phyloP scores from a whole-genome alignment of 2,797 vertebrate species.

The Geotrypetes seraphini region DNA sequence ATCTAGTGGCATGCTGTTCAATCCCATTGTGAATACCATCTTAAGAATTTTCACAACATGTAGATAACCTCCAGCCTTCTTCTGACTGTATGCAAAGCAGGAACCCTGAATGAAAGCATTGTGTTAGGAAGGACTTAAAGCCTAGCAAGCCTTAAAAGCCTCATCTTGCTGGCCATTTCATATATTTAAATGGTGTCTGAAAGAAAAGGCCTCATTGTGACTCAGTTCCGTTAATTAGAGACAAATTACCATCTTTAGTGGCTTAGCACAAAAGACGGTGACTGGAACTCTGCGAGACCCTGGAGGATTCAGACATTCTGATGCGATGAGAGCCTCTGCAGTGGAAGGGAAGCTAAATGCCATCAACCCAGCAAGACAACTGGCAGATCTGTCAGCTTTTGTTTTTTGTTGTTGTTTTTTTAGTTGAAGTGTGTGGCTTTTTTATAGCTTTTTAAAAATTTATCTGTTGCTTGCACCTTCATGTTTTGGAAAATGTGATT shows the following conservation, averaged over 20 bases:
- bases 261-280: constrained; percentile 50
- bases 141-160: constrained; percentile 36
- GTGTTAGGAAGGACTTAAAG: constrained; percentile 36
- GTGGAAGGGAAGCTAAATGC: constrained; percentile 33
- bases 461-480: too few relatives aligned
- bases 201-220: constrained; percentile 54
- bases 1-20: constrained; percentile 21
- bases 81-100: constrained; percentile 70
- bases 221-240: constrained; percentile 66
- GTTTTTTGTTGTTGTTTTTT: background rate
- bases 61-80: constrained; percentile 67
- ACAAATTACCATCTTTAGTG: constrained; percentile 58
- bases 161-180: constrained; percentile 43
- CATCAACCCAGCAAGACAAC: constrained; percentile 7
- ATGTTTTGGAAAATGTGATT: too few relatives aligned
- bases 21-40: constrained; percentile 43
- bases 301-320: constrained; percentile 47
- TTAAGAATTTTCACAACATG: constrained; percentile 66
- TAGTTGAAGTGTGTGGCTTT: too few relatives aligned
- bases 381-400: background rate
- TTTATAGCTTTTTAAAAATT: too few relatives aligned
- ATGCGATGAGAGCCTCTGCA: constrained; percentile 43
- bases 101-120: constrained; percentile 53
- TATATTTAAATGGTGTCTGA: constrained; percentile 41
- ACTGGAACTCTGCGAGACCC: constrained; percentile 42